Evolutionary conservation across 2,888 invertebrate species (phyloP).

Genomic region (Drosophila buzzatii): DNA sequence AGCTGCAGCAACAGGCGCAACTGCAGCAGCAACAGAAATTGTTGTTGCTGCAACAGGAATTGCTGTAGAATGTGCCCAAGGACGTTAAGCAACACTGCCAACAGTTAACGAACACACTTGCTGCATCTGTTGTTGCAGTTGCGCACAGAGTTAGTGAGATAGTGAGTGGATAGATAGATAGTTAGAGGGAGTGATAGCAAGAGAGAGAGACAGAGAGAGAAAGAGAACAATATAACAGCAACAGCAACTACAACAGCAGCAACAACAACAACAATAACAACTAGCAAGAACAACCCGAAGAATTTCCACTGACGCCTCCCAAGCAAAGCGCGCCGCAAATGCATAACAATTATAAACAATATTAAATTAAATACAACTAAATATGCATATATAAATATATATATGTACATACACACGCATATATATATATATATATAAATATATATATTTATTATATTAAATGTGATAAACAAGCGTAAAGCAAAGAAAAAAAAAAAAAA

Average conservation of each 20-base stretch:
- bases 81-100: slow-evolving; percentile 30
- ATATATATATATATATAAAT: slow-evolving; percentile 40
- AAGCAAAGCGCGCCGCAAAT: slow-evolving; percentile 49
- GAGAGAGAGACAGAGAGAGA: slow-evolving; percentile 1
- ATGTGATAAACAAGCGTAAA: slow-evolving; percentile 80
- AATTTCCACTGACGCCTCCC: slow-evolving; percentile 49
- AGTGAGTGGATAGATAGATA: too few species aligned
- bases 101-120: slow-evolving; percentile 11
- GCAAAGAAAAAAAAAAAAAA: slow-evolving; percentile 65
- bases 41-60: slow-evolving; percentile 64
- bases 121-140: slow-evolving; percentile 21
- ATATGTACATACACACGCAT: slow-evolving; percentile 44
- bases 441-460: slow-evolving; percentile 73
- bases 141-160: background rate
- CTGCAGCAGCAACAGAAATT: slow-evolving; percentile 71
- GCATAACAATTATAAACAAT: slow-evolving; percentile 33
- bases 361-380: slow-evolving; percentile 66
- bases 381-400: slow-evolving; percentile 57
- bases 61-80: slow-evolving; percentile 45
- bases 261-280: slow-evolving; percentile 21
- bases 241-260: slow-evolving; percentile 17
- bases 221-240: background rate
- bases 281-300: slow-evolving; percentile 42
- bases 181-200: background rate
- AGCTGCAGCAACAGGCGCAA: slow-evolving; percentile 71